Evolutionary conservation across 2,888 invertebrate species (phyloP).

Genomic region (Acleris sparsana): DNA sequence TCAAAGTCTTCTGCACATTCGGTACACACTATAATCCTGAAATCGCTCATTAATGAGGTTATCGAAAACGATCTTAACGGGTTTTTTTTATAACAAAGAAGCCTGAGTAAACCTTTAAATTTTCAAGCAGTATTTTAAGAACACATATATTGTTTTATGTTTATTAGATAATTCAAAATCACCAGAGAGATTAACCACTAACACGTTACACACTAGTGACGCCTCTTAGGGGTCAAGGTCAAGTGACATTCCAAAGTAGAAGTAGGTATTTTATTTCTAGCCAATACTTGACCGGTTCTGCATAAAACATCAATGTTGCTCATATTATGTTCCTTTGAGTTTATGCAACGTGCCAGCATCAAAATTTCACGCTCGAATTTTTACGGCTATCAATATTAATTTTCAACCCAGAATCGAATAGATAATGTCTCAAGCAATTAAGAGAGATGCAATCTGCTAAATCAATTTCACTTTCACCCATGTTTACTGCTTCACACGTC

Average conservation of each 20-base stretch:
- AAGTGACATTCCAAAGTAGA: constrained; percentile 7
- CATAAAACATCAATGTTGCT: not conserved
- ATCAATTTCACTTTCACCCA: constrained; percentile 49
- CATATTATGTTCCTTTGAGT: not conserved
- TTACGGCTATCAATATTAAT: constrained; percentile 21
- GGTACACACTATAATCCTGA: not conserved
- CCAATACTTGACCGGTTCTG: not conserved
- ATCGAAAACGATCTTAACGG: constrained; percentile 7
- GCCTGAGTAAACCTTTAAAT: not conserved
- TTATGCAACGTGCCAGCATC: not conserved
- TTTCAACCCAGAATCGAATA: constrained; percentile 23
- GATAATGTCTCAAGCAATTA: constrained; percentile 27
- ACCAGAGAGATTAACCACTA: too few species aligned
- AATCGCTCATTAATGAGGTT: constrained; percentile 17
- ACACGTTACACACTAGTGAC: not conserved
- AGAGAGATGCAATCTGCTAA: constrained; percentile 36
- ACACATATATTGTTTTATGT: too few species aligned
- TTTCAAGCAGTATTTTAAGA: too few species aligned
- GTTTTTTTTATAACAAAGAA: too few species aligned
- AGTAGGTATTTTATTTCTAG: not conserved
- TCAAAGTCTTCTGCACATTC: not conserved
- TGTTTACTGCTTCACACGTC: constrained; percentile 23
- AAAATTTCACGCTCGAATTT: constrained; percentile 21
- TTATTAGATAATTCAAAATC: too few species aligned
- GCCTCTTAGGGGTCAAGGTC: constrained; percentile 13